These are phyloP conservation scores for Isotomurus palustris DNA, from an alignment of 2,888 invertebrate species.

Conservation along the genomic window DNA sequence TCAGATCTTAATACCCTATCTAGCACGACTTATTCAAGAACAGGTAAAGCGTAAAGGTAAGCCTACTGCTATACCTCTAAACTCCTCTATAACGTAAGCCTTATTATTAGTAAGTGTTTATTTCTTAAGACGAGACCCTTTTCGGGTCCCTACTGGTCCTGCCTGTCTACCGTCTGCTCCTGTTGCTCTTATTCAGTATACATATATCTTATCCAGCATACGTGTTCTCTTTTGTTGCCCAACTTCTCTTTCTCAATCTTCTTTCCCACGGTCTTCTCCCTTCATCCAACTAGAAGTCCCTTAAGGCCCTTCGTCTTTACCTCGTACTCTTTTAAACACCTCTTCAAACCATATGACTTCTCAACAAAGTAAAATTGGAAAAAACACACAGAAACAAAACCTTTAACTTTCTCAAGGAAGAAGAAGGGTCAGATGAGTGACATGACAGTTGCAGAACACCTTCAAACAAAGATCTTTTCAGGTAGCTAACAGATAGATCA, in stretches of 20 bases:
- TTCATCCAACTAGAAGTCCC: neutral
- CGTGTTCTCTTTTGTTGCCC: conserved; percentile 1
- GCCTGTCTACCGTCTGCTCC: neutral
- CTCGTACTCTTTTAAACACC: neutral
- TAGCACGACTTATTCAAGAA: neutral
- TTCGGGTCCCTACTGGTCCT: conserved; percentile 8
- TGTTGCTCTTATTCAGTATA: conserved; percentile 1
- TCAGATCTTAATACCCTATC: conserved; percentile 5
- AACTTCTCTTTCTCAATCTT: neutral
- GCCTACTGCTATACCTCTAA: too few relatives aligned
- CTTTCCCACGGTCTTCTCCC: conserved; percentile 4
- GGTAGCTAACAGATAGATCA: neutral
- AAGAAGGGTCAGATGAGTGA: too few relatives aligned
- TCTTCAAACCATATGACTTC: conserved; percentile 3
- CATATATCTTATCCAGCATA: neutral
- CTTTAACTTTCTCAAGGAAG: neutral
- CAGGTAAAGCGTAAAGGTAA: neutral
- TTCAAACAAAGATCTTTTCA: neutral
- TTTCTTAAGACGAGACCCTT: conserved; percentile 24
- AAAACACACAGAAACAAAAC: neutral
- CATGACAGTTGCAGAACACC: conserved; percentile 9
- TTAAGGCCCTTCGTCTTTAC: neutral
- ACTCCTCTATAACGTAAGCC: too few relatives aligned
- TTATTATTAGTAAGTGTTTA: conserved; percentile 23
- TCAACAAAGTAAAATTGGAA: neutral